Conservation (phyloP, 2,888 invertebrate species). For the Scaptomyza reducta region DNA sequence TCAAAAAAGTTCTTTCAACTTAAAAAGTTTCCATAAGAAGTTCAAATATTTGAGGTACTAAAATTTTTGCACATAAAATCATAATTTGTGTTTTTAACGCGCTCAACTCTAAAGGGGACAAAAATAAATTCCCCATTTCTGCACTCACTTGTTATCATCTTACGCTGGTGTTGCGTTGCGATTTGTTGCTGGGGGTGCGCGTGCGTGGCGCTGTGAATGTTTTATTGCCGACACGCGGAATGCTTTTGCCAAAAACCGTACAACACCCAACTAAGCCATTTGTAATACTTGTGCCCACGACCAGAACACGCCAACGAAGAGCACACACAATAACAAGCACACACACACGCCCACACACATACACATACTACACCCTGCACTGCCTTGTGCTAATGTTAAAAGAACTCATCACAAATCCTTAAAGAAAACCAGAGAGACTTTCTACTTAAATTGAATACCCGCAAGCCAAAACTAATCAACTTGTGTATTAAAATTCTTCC, state of each 20-base stretch:
- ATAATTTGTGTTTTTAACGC: neutral
- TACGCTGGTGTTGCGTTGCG: constrained; percentile 44
- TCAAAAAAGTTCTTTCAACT: too few relatives aligned
- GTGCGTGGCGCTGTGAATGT: constrained; percentile 59
- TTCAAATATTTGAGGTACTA: neutral
- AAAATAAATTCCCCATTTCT: constrained; percentile 4
- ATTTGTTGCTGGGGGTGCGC: constrained; percentile 46
- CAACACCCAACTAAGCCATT: constrained; percentile 75
- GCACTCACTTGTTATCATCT: neutral
- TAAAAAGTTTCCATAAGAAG: neutral
- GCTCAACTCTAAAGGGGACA: constrained; percentile 27
- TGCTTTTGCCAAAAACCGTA: constrained; percentile 79
- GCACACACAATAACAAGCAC: constrained; percentile 17
- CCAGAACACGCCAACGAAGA: constrained; percentile 21
- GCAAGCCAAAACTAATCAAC: constrained; percentile 49
- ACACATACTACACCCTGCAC: constrained; percentile 43
- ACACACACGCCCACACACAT: constrained; percentile 11
- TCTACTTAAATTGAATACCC: constrained; percentile 26
- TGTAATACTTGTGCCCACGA: constrained; percentile 45
- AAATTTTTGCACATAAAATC: neutral
- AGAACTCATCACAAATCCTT: constrained; percentile 18
- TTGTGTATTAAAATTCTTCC: constrained; percentile 63
- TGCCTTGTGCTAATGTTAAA: constrained; percentile 52
- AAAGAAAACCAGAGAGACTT: constrained; percentile 18
- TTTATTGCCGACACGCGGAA: constrained; percentile 60